Conservation (phyloP, 1,140 invertebrate genomes). For the Anastrepha ludens region DNA sequence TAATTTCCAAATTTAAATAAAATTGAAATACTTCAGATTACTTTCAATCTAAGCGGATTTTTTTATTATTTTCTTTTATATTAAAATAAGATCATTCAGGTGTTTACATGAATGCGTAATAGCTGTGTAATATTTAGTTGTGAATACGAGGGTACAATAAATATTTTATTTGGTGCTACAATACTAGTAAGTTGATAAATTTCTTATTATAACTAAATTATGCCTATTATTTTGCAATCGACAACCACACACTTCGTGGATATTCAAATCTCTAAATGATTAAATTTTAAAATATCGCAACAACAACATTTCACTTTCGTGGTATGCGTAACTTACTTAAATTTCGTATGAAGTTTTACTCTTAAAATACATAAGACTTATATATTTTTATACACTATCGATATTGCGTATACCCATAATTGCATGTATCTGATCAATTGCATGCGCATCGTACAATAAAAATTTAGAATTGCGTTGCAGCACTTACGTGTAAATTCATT, state of each 20-base stretch:
- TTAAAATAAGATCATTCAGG: slow-evolving; percentile 37
- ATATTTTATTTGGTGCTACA: slow-evolving; percentile 72
- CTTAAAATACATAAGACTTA: background rate
- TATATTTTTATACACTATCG: slow-evolving; percentile 5
- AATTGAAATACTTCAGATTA: background rate
- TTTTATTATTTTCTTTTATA: slow-evolving; percentile 23
- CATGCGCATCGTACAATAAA: slow-evolving; percentile 22
- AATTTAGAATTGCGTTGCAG: slow-evolving; percentile 53
- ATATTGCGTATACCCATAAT: background rate
- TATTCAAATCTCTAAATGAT: background rate
- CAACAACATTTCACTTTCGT: background rate
- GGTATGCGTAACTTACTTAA: background rate
- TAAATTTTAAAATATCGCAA: slow-evolving; percentile 24
- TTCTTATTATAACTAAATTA: slow-evolving; percentile 2
- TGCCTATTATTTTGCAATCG: background rate
- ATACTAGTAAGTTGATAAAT: slow-evolving; percentile 69
- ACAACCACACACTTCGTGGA: background rate
- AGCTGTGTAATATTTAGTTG: background rate
- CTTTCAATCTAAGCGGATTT: slow-evolving; percentile 25
- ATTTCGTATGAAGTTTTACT: background rate
- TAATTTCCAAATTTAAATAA: background rate
- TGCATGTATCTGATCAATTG: slow-evolving; percentile 13
- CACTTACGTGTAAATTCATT: slow-evolving; percentile 53
- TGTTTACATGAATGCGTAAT: background rate
- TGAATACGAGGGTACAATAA: slow-evolving; percentile 52